These are phyloP conservation scores for Blera fallax DNA, from an alignment of 2,888 invertebrate species.

Conservation along the genomic window DNA sequence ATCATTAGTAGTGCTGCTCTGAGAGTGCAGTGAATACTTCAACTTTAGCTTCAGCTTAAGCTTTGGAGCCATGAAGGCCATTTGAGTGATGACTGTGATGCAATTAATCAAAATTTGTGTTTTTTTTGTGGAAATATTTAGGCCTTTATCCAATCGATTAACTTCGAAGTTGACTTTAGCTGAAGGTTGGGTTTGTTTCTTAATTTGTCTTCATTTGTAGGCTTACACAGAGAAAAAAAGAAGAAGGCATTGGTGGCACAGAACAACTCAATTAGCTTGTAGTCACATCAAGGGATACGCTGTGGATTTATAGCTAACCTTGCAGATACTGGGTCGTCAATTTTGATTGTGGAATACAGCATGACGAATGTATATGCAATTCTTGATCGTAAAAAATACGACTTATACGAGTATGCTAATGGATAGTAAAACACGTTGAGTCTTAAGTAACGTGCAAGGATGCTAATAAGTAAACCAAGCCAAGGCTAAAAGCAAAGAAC, in stretches of 20 bases:
- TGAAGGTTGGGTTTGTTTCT: slow-evolving; percentile 33
- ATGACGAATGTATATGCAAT: neutral
- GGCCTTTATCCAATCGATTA: slow-evolving; percentile 40
- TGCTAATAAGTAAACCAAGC: no score
- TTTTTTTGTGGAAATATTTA: slow-evolving; percentile 1
- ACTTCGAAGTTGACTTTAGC: neutral
- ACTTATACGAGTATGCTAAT: neutral
- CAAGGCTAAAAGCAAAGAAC: no score
- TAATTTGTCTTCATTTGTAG: slow-evolving; percentile 33
- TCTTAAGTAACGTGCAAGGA: no score
- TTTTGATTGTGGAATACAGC: neutral
- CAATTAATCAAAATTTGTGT: slow-evolving; percentile 44
- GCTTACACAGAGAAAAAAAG: no score
- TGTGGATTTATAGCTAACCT: neutral
- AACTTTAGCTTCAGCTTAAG: neutral
- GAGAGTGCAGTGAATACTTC: slow-evolving; percentile 1
- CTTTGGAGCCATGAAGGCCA: slow-evolving; percentile 13
- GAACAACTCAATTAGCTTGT: slow-evolving; percentile 14
- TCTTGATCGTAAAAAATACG: neutral
- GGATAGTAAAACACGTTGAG: neutral
- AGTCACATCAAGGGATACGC: neutral
- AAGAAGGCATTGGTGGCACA: neutral
- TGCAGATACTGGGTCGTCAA: neutral
- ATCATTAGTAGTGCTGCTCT: slow-evolving; percentile 24
- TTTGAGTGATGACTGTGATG: slow-evolving; percentile 21